Evolutionary conservation across 2,888 invertebrate genomes (phyloP).

Genomic region (Xanthorhoe spadicearia): DNA sequence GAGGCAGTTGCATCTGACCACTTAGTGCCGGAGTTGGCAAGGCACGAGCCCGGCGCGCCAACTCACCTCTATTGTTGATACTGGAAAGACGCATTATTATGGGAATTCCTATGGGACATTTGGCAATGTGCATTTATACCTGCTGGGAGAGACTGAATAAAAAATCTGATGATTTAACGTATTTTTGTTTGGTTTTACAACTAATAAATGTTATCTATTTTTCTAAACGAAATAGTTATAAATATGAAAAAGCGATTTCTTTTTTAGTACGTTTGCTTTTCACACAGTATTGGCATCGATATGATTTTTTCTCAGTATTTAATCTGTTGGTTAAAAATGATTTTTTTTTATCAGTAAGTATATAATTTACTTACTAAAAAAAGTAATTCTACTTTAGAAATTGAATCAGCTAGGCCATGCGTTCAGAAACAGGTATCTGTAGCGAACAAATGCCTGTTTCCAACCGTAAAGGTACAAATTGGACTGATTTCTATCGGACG

Average conservation of each 20-base stretch:
- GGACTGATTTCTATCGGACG: not conserved
- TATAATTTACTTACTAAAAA: no score
- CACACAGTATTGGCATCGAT: no score
- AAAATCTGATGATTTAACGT: not conserved
- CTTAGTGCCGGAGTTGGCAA: slow-evolving; percentile 30
- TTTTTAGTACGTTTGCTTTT: no score
- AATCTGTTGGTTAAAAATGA: no score
- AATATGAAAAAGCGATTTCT: no score
- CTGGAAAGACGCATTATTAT: slow-evolving; percentile 6
- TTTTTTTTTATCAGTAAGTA: no score
- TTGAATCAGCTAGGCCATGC: not conserved
- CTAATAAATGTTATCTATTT: no score
- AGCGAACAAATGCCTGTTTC: not conserved
- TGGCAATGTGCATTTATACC: not conserved
- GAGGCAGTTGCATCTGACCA: slow-evolving; percentile 26
- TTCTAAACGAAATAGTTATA: no score
- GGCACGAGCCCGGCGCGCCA: slow-evolving; percentile 12
- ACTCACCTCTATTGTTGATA: slow-evolving; percentile 24
- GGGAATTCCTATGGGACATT: not conserved
- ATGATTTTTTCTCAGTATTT: no score
- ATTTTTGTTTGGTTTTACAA: no score
- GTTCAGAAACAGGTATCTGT: no score
- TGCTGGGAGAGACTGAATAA: not conserved
- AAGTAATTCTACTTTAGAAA: not conserved
- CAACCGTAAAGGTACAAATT: not conserved